phyloP scores from a whole-genome alignment of 2,888 invertebrate genomes.

The Hydraecia micacea region DNA sequence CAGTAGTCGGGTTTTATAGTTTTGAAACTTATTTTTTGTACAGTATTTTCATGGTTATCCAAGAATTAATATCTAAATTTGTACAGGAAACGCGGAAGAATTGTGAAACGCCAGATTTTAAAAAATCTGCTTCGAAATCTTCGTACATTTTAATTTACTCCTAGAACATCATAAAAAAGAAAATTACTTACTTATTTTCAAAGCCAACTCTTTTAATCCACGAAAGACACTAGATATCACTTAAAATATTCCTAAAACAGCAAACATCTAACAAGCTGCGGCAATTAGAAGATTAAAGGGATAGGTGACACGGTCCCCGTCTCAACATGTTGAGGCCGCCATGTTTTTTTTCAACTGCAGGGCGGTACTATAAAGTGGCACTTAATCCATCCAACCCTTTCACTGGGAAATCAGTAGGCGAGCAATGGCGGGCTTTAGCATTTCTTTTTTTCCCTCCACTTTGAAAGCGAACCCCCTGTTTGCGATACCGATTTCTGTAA shows the following conservation, averaged over 20 bases:
- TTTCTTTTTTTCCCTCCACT: constrained; percentile 80
- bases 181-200: constrained; percentile 7
- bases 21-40: too few species aligned
- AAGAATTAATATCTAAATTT: too few species aligned
- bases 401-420: constrained; percentile 86
- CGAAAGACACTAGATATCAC: constrained; percentile 20
- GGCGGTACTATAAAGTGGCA: constrained; percentile 87
- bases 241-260: constrained; percentile 23
- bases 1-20: too few species aligned
- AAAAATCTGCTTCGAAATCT: background rate
- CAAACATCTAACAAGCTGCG: constrained; percentile 32
- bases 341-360: constrained; percentile 81
- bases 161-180: background rate
- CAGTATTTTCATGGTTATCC: too few species aligned
- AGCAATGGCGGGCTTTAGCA: constrained; percentile 78
- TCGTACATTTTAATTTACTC: background rate
- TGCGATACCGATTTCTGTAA: constrained; percentile 79
- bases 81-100: too few species aligned
- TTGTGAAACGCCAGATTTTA: background rate
- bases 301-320: constrained; percentile 72
- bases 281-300: constrained; percentile 86
- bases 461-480: constrained; percentile 87
- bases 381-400: constrained; percentile 87
- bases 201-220: constrained; percentile 5
- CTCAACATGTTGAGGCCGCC: constrained; percentile 72